Base-by-base conservation (phyloP, 2,888 invertebrate species). In the Andrena flavipes region DNA sequence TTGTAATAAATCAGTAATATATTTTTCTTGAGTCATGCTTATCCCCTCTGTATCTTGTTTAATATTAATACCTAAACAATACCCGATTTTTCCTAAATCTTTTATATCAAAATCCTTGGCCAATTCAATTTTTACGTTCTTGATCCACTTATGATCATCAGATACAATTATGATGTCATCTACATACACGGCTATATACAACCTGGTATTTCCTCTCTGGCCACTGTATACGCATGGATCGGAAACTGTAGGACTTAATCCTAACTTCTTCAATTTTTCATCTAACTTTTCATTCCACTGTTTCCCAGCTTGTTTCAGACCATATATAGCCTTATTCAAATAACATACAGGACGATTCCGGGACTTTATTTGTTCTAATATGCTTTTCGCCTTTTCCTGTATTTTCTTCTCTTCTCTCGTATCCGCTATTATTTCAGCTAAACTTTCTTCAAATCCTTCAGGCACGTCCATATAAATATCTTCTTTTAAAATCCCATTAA, bases 11-110 rank as follows among this genome's bases (percentile, higher is more conserved):
- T 79, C 69, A 2, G 54, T 26, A 5, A 84, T 56, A 54, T 85
- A 87, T 35, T 71, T 72, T 33, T 30, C 30, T 72, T 84, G 84
- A 42, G 56, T 49, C 64, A 87, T 75, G 5, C 23, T 23, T 20
- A 84, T 65, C 2, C 8, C 7, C 2, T 35, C 48, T 0, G 59
- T 23, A 13, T 23, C 30, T 54, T 74, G 62, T 5, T 49, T 4
- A 20, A 87, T 54, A 20, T 83, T 72, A 1, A 84, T 83, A 26
- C 86, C 84, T 7, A 86, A 49, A 13, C 76, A 86, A 51, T 80
- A 75, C 16, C 56, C 65, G 1, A 49, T 65, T 2, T 63, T n/a
- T 16, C 77, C 78, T 26, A 87, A 8, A 56, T 85, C 85, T 63
- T 80, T 83, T 30, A 81, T 54, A 0, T 78, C 71, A 16, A 84